These are phyloP conservation scores for Hydrophis major DNA, from an alignment of 2,797 vertebrate species.

Conservation along the genomic window DNA sequence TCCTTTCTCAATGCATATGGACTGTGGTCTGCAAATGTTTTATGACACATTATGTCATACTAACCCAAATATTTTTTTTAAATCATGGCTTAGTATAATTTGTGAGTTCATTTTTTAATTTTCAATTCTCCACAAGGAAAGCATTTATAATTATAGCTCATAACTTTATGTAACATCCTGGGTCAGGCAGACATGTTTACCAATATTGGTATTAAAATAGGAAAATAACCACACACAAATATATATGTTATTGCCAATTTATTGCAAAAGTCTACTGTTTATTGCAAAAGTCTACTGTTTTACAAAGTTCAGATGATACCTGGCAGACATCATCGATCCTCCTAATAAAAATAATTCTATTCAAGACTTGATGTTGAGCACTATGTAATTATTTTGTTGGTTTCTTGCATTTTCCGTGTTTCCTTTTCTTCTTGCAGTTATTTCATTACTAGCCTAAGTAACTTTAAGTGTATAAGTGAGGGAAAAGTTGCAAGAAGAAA, in stretches of 20 bases:
- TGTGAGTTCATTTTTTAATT: not conserved
- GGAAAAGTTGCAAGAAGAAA: not conserved
- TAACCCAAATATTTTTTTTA: not conserved
- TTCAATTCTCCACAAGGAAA: not conserved
- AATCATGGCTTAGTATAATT: not conserved
- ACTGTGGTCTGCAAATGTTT: not conserved
- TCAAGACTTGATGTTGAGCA: not conserved
- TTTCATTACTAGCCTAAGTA: not conserved
- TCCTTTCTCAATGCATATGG: not conserved
- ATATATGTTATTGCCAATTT: not conserved
- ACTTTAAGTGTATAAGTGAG: not conserved
- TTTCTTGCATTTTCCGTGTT: not conserved
- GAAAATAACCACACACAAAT: not conserved
- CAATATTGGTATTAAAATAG: not conserved
- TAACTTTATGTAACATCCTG: not conserved
- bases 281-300: not conserved
- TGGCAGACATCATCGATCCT: not conserved
- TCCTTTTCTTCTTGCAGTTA: not conserved
- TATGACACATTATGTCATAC: not conserved
- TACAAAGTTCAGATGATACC: not conserved
- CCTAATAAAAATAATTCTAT: not conserved
- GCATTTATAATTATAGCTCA: not conserved
- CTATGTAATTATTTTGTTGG: not conserved
- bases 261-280: not conserved
- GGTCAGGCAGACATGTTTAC: not conserved